Conservation (phyloP, 1,140 invertebrate genomes). For the Piezodorus guildinii region DNA sequence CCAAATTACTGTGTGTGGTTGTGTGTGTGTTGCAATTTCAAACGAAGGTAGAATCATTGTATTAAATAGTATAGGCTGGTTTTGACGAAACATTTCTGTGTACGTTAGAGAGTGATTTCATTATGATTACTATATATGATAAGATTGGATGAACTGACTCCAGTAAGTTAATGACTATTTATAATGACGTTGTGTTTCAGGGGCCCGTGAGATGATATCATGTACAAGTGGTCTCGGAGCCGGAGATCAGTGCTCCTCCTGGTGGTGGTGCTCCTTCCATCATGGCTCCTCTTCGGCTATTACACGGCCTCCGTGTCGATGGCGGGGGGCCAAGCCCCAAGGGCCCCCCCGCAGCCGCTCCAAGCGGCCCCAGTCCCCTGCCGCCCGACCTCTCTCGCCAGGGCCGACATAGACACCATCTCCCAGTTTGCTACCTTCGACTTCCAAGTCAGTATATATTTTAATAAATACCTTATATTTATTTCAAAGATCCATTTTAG, state of each 20-base stretch:
- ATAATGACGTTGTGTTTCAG: not conserved
- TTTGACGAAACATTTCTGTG: too few relatives aligned
- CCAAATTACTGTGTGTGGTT: too few relatives aligned
- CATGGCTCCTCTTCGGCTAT: conserved; percentile 5
- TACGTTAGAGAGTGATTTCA: too few relatives aligned
- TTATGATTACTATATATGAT: too few relatives aligned
- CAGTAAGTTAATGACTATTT: too few relatives aligned
- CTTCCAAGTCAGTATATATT: conserved; percentile 21
- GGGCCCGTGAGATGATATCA: conserved; percentile 1
- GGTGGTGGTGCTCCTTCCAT: not conserved
- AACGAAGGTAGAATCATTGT: too few relatives aligned
- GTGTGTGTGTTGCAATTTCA: too few relatives aligned
- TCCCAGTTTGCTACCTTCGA: conserved; percentile 15
- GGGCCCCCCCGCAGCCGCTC: not conserved
- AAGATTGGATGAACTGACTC: too few relatives aligned
- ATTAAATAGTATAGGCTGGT: too few relatives aligned
- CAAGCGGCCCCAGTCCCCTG: not conserved
- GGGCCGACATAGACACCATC: conserved; percentile 19
- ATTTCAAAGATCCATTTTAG: too few relatives aligned
- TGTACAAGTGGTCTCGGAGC: conserved; percentile 7
- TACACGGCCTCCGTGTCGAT: not conserved
- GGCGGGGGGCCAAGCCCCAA: not conserved
- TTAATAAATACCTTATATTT: too few relatives aligned
- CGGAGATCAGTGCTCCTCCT: conserved; percentile 3
- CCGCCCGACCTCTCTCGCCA: not conserved